Base-by-base conservation (phyloP, 2,888 invertebrate species). In the Cheilosia scutellata region DNA sequence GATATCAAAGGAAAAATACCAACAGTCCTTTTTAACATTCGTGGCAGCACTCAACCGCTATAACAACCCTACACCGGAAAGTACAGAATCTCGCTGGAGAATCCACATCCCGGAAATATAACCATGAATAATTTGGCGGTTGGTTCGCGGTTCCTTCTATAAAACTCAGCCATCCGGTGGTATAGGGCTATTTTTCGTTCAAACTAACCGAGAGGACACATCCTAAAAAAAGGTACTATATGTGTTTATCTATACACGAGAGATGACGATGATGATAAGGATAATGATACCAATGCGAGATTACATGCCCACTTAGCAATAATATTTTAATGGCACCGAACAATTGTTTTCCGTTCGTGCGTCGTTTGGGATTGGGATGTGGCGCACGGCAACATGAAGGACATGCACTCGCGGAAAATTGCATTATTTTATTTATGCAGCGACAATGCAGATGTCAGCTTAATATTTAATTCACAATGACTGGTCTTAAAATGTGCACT, bases 61-160 rank as follows among this genome's bases (percentile, higher is more conserved):
- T 63, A 57, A 63, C 68, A 68, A 60, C 47, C 66, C 40, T 27
- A 33, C 27, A 75, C 79, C 84, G 84, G 84, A 84, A 84, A 75
- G 80, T 74, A 9, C 7, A 79, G 72, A 66, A 68, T 83, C 78
- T 84, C 68, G 63, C 84, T 75, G 75, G 75, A 84, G 74, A 79
- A 84, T 84, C 70, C 79, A 63, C 68, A 75, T 75, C 68, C 83
- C 84, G 80, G 79, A 84, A 70, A 75, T 80, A 84, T 80, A 80
- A 65, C 68, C 79, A 79, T 84, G 84, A 84, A 84, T 84, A 75
- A 84, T 84, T 84, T 60, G 83, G 68, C 63, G 74, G 75, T 58
- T 60, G 55, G 68, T 31, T 40, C 7, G 42, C 37, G 44, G 53
- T 66, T 51, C 44, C 74, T 53, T 27, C 13, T 20, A 49, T 70